Evolutionary conservation across 2,797 vertebrate species (phyloP), one percentile per base, ranked within the genome.

Genomic region (Enoplosus armatus): DNA sequence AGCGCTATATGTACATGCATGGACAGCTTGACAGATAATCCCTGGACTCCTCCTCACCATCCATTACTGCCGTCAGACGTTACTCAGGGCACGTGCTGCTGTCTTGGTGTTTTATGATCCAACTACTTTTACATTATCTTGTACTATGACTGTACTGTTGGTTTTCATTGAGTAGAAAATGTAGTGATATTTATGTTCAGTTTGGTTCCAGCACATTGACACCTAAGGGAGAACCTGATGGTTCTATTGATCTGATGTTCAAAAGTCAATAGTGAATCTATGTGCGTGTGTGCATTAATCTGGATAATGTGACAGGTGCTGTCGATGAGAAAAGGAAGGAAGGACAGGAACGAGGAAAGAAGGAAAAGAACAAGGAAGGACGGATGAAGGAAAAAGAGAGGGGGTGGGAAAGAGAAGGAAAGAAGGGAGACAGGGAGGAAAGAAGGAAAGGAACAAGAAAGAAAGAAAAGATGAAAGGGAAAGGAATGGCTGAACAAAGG

Each of bases 11-110:
- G 51, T 48, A 47, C 60, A 63, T 22, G 56, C 77, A 64, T 31
- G 35, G 72, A 69, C 39, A 54, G 53, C 24, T 39, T 79, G 62
- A 66, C 77, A 70, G 48, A 72, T 79, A 73, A 86, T 86, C 80
- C 80, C 61, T 33, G 12, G 53, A 78, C 65, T 67, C 61, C 41
- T 51, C 48, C 22, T 20, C 18, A 15, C 4, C 29, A 5, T 26
- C 60, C 35, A 27, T 50, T 27, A 41, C 62, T 67, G 58, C 74
- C 50, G n/a, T 41, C 64, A 71, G 33, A 55, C 50, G 14, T 29
- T 5, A 29, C 37, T 56, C 33, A 33, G 29, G 22, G 50, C 22
- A 26, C 27, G 27, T 55, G 29, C 47, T 54, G 55, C 65, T 63
- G 53, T 55, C 24, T n/a, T 8, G 4, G 1, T 31, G 45, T 39